Evolutionary conservation across 2,888 invertebrate genomes (phyloP), one percentile per base, ranked within the genome.

Genomic region (Auanema freiburgensis): DNA sequence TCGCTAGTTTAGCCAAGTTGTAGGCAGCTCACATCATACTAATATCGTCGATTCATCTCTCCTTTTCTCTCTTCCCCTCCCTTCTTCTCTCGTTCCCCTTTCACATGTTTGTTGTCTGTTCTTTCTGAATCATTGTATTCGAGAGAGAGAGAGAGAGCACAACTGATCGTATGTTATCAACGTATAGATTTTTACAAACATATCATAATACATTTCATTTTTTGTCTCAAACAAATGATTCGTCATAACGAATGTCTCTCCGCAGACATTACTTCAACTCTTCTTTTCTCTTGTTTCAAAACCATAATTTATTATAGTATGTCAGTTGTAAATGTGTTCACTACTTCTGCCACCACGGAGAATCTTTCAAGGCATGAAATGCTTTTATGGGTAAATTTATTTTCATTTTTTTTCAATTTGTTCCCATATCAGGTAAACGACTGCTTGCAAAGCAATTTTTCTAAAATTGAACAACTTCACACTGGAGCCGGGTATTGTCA

Each of bases 401-500:
- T 21, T 52, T 23, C 23, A 52, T n/a, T 52, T 52, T 6, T 25
- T 1, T 16, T n/a, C n/a, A n/a, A n/a, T n/a, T n/a, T 84, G 96
- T 98, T 92, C 88, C 98, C 76, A 90, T 92, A n/a, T 77, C 99
- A 98, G 98, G 94, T 99, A 77, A 99, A 99, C 85, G 93, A 94
- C 86, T 95, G 93, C 84, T 88, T 99, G 56, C 91, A 92, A 84
- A 91, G 95, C 56, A 91, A 90, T 84, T 88, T 86, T 72, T 90
- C 89, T 53, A 99, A 99, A 88, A 95, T 99, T 79, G 98, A 99
- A 86, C 96, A 99, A 86, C 87, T 99, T 60, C 97, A 96, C 86
- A 92, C 95, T 76, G 98, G 97, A 83, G 95, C 97, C 71, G 97
- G 94, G 14, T 99, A 99, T 85, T 97, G 96, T 85, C 70, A 77